Conservation (phyloP, 2,113 vertebrate genomes). For the Corythaixoides concolor region DNA sequence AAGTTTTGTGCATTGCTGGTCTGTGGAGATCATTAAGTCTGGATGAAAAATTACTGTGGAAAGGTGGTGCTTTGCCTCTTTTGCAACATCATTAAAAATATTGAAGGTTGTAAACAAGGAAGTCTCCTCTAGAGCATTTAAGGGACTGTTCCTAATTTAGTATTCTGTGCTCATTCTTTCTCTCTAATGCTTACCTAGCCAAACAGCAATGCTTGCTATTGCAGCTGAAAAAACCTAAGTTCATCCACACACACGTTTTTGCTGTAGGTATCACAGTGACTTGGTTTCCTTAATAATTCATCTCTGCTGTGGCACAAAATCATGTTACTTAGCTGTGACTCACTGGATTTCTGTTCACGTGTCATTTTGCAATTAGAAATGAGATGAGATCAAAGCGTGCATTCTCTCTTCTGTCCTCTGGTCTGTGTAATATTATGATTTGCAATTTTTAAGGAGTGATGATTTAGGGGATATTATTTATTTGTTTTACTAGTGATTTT, state of each 20-base stretch:
- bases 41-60: conserved; percentile 3
- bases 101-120: not conserved
- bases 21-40: conserved; percentile 15
- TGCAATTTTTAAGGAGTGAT: not conserved
- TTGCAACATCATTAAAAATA: not conserved
- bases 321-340: conserved; percentile 10
- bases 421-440: not conserved
- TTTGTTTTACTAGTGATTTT: not conserved
- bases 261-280: fast-evolving
- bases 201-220: not conserved
- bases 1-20: not conserved
- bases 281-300: not conserved
- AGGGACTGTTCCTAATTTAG: not conserved
- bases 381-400: not conserved
- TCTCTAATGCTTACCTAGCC: not conserved
- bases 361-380: not conserved
- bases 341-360: not conserved
- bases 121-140: not conserved
- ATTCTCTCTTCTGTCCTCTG: not conserved
- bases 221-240: not conserved
- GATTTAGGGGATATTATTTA: not conserved
- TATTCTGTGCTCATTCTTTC: not conserved
- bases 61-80: not conserved
- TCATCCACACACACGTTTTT: not conserved
- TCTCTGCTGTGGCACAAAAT: not conserved